Evolutionary conservation across 2,888 invertebrate species (phyloP), one percentile per base, ranked within the genome.

Genomic region (Harpalus rufipes): DNA sequence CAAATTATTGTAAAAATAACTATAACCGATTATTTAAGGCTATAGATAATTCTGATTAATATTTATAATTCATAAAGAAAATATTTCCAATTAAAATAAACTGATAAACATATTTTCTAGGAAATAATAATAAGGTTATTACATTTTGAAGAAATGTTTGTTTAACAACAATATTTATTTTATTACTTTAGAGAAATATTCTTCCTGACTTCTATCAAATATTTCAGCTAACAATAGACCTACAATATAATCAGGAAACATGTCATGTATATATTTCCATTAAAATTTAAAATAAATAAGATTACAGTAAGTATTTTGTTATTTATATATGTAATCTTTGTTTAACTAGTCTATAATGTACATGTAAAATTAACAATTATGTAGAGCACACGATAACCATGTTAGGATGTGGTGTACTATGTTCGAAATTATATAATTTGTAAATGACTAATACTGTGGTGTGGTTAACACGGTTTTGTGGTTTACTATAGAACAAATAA

Each of bases 201-300:
- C 44, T 51, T 51, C 44, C 44, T 51, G 44, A 51, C 2, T 8
- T 51, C 44, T 12, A 51, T 51, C 10, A 51, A 12, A 51, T 12
- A 51, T 51, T 51, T 7, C 4, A 51, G 6, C 44, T 51, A 51
- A 51, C 44, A 51, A 51, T 51, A 51, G 44, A 51, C 8, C 12
- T 12, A 51, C 5, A 51, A 32, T 5, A 51, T 51, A 51, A 51
- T 10, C 7, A 51, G 44, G 44, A 51, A 12, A 51, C 10, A 12
- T 51, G 44, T 51, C 44, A 51, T 51, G 44, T 12, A 51, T 51
- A 12, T 12, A 51, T 51, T 51, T 51, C 44, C 12, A 51, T 51
- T 51, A 51, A 51, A 51, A 51, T 51, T 51, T 51, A 51, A 51
- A 51, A 51, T 51, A 51, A 51, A 51, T 51, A 51, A 51, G 44